Evolutionary conservation across 2,797 vertebrate species (phyloP), one percentile per base, ranked within the genome.

Genomic region (Xiphophorus birchmanni): DNA sequence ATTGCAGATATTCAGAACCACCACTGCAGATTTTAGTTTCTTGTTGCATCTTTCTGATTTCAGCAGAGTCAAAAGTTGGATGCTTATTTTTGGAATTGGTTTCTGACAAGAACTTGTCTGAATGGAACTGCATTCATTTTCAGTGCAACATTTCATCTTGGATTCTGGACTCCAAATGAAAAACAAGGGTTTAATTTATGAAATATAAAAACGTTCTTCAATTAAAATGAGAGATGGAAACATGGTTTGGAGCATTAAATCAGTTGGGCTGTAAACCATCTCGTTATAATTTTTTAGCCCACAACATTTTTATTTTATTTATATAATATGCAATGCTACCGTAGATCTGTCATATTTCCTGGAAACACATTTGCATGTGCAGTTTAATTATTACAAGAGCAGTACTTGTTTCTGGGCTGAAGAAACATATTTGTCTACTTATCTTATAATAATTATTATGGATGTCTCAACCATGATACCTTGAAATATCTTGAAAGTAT

Each of bases 1-100:
- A 85, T 58, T 84, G 75, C 65, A 88, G 80, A 91, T 80, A 56
- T 65, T 83, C 48, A 23, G 76, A 88, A 90, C 89, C 87, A 91
- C 72, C 17, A 9, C 75, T 18, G 87, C 85, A 87, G 82, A 75
- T 91, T 92, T 82, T 81, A 60, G 50, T 81, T 87, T 82, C 80
- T 74, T 54, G 69, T 79, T 77, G 79, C 82, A 75, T 87, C 77
- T 85, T 76, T 91, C 84, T 71, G 77, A 80, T 77, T 89, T 79
- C 67, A 80, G 74, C 60, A 65, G 8, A 86, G 84, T 79, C 73
- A 84, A 79, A 87, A 48, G 26, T 76, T 79, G 37, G 74, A 82
- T 32, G 76, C 81, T 65, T 88, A 86, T 88, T 89, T 83, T 67
- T 81, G 88, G 71, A 12, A 0, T 60, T 78, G 72, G 35, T 60